Evolutionary conservation across 1,140 invertebrate species (phyloP).

Genomic region (Drosophila setifemur): DNA sequence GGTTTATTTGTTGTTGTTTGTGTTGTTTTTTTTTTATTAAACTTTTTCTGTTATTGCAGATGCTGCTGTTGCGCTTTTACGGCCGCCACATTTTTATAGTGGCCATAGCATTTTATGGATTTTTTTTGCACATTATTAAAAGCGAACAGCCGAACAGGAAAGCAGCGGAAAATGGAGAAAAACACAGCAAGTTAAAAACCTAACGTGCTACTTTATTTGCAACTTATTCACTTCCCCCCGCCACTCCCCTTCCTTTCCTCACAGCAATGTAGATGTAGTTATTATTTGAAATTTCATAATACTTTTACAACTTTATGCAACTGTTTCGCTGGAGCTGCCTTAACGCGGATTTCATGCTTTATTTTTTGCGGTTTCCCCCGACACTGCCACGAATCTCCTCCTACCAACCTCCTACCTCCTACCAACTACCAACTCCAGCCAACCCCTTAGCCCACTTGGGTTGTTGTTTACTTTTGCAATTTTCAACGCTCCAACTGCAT

Average conservation of each 20-base stretch:
- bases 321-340: conserved; percentile 56
- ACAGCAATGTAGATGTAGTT: conserved; percentile 63
- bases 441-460: conserved; percentile 19
- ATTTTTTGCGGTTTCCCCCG: conserved; percentile 35
- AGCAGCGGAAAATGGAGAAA: conserved; percentile 2
- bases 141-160: conserved; percentile 16
- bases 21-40: background rate
- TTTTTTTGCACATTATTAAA: conserved; percentile 62
- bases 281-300: conserved; percentile 80
- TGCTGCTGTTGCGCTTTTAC: conserved; percentile 40
- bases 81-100: conserved; percentile 64
- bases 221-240: conserved; percentile 63
- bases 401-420: background rate
- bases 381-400: background rate
- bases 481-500: conserved; percentile 77
- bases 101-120: conserved; percentile 63
- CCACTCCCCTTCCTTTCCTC: background rate
- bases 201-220: conserved; percentile 62
- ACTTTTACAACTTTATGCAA: conserved; percentile 80
- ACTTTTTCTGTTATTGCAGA: conserved; percentile 5
- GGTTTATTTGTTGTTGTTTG: conserved; percentile 49
- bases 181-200: conserved; percentile 36
- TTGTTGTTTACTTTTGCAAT: conserved; percentile 79
- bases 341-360: conserved; percentile 74
- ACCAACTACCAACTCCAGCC: background rate